A percentile compares a stretch with the other conserved stretches of the same genome.
phyloP scores from a whole-genome alignment of 2,113 vertebrate genomes.

The Benitochromis conjunctus region DNA sequence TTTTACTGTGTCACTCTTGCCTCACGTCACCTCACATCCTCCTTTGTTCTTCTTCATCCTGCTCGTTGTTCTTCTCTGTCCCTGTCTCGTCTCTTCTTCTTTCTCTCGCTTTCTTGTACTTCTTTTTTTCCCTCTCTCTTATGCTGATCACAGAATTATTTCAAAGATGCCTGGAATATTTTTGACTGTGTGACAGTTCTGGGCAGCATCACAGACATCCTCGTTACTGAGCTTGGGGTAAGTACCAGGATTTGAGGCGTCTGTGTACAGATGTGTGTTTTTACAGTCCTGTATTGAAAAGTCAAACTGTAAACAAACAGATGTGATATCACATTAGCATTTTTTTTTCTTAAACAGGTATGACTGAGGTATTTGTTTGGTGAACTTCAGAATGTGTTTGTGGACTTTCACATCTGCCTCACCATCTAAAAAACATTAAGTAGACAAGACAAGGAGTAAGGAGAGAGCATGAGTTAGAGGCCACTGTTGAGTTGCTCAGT shows the following conservation, averaged over 20 bases:
- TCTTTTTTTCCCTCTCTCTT: not conserved
- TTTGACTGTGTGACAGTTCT: constrained; percentile 97
- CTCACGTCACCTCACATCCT: not conserved
- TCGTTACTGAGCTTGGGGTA: constrained; percentile 95
- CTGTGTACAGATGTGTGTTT: not conserved
- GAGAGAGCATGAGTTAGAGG: constrained; percentile 31
- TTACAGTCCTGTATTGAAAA: not conserved
- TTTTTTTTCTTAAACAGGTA: not conserved
- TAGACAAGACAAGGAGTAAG: not conserved
- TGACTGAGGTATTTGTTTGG: not conserved
- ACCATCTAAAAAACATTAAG: constrained; percentile 10
- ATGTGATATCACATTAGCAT: not conserved
- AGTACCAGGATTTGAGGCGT: constrained; percentile 51
- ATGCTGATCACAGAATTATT: constrained; percentile 83
- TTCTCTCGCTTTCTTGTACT: not conserved
- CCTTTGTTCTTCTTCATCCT: not conserved
- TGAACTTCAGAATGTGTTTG: not conserved
- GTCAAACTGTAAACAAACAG: not conserved
- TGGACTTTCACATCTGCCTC: constrained; percentile 17
- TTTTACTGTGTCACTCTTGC: not conserved
- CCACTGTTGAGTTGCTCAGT: constrained; percentile 53
- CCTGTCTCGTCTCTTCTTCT: not conserved
- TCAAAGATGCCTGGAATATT: constrained; percentile 96
- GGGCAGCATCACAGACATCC: constrained; percentile 95
- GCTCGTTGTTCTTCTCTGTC: not conserved